Evolutionary conservation across 2,888 invertebrate species (phyloP).

Genomic region (Meloe dianella): DNA sequence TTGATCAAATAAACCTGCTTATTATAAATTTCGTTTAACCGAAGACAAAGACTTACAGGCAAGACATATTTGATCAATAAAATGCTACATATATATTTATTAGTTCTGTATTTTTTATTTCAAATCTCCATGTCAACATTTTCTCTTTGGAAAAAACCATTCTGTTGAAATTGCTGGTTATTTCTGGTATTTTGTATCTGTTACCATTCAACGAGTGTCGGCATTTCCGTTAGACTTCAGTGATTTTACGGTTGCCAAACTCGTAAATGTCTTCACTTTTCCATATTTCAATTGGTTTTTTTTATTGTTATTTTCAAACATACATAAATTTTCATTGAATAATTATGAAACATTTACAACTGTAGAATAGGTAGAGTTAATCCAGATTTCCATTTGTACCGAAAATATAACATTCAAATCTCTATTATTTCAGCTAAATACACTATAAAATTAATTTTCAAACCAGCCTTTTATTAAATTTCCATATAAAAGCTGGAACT

Average conservation of each 20-base stretch:
- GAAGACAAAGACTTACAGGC: too few species aligned
- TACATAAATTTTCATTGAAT: neutral
- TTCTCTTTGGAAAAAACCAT: neutral
- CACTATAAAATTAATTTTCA: too few species aligned
- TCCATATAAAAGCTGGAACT: too few species aligned
- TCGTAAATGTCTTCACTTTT: neutral
- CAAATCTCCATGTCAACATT: neutral
- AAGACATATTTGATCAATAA: too few species aligned
- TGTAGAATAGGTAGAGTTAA: neutral
- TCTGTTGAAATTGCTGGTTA: neutral
- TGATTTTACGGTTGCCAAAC: neutral
- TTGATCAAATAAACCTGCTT: too few species aligned
- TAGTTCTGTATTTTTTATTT: neutral
- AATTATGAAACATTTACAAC: neutral
- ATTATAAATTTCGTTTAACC: too few species aligned
- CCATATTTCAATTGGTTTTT: neutral
- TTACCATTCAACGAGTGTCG: neutral
- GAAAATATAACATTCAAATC: neutral
- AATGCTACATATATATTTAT: too few species aligned
- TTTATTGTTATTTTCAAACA: neutral
- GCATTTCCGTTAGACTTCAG: neutral
- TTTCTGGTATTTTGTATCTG: neutral
- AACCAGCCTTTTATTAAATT: too few species aligned
- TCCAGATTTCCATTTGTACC: neutral
- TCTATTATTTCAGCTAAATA: too few species aligned